Conservation (phyloP, 2,888 invertebrate species). For the Emmelina monodactyla region DNA sequence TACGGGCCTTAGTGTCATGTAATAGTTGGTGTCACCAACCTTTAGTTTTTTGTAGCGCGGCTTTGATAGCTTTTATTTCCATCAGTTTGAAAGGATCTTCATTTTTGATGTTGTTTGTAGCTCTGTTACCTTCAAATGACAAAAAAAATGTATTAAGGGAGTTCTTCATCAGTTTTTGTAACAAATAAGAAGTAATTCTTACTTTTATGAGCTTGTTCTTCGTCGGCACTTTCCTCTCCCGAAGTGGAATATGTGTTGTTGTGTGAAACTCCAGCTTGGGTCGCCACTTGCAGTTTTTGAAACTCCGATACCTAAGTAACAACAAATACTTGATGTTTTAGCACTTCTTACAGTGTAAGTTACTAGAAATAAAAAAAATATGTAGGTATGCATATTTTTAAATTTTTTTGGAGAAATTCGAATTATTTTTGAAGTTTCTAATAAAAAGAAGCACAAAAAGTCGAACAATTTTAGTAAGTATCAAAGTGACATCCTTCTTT, state of each 20-base stretch:
- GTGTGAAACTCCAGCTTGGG: slow-evolving; percentile 33
- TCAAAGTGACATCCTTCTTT: too few relatives aligned
- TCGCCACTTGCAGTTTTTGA: slow-evolving; percentile 53
- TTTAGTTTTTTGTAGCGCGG: slow-evolving; percentile 57
- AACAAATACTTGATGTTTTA: too few relatives aligned
- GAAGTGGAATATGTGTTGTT: slow-evolving; percentile 56
- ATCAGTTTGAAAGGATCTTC: slow-evolving; percentile 57
- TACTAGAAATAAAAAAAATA: too few relatives aligned
- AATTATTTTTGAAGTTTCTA: too few relatives aligned
- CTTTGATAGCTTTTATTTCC: slow-evolving; percentile 59
- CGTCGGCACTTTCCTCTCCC: slow-evolving; percentile 51
- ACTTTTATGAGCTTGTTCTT: slow-evolving; percentile 48
- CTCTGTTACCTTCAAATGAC: slow-evolving; percentile 36
- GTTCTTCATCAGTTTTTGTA: background rate
- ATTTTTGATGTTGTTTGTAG: slow-evolving; percentile 43
- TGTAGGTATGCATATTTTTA: too few relatives aligned
- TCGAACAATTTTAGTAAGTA: too few relatives aligned
- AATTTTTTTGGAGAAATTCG: too few relatives aligned
- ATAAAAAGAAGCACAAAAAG: too few relatives aligned
- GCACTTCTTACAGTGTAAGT: too few relatives aligned
- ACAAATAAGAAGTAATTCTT: slow-evolving; percentile 11
- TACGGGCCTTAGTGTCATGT: too few relatives aligned
- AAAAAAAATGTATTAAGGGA: background rate
- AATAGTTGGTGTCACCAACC: too few relatives aligned
- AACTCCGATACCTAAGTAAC: slow-evolving; percentile 31